These are phyloP conservation scores for Bolinopsis microptera DNA, from an alignment of 37 sponge, comb jelly and placozoan genomes.

Conservation along the genomic window DNA sequence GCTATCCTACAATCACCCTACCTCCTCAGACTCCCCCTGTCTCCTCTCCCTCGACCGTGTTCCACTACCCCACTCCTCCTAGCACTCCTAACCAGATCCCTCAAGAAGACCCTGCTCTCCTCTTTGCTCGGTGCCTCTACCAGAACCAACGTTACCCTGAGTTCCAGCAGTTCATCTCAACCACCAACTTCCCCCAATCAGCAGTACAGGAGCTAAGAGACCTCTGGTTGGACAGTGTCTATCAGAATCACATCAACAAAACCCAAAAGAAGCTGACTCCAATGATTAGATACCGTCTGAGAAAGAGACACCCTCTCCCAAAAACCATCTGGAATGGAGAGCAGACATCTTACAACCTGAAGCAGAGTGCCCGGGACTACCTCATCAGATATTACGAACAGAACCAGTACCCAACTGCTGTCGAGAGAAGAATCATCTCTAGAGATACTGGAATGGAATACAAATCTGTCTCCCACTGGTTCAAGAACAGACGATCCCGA, in stretches of 20 bases:
- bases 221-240: conserved; percentile 60
- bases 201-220: conserved; percentile 8
- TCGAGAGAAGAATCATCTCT: conserved; percentile 40
- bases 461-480: conserved; percentile 55
- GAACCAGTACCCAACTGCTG: conserved; percentile 56
- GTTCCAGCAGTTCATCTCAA: conserved; percentile 28
- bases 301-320: conserved; percentile 52
- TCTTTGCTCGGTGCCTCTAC: conserved; percentile 19
- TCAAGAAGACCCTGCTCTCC: neutral
- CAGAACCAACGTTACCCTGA: neutral
- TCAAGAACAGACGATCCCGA: conserved; percentile 52
- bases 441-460: conserved; percentile 30
- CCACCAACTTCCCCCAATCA: conserved; percentile 23
- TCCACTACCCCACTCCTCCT: conserved; percentile 59
- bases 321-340: conserved; percentile 45
- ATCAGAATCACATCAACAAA: conserved; percentile 18
- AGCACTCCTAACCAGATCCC: neutral
- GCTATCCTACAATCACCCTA: conserved; percentile 41
- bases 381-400: neutral
- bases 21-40: neutral
- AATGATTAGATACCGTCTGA: conserved; percentile 40
- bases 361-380: conserved; percentile 24
- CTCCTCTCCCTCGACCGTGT: neutral
- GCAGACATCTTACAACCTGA: conserved; percentile 39
- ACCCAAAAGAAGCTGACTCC: conserved; percentile 24